phyloP scores from a whole-genome alignment of 2,888 invertebrate species.

The Plagodis pulveraria region DNA sequence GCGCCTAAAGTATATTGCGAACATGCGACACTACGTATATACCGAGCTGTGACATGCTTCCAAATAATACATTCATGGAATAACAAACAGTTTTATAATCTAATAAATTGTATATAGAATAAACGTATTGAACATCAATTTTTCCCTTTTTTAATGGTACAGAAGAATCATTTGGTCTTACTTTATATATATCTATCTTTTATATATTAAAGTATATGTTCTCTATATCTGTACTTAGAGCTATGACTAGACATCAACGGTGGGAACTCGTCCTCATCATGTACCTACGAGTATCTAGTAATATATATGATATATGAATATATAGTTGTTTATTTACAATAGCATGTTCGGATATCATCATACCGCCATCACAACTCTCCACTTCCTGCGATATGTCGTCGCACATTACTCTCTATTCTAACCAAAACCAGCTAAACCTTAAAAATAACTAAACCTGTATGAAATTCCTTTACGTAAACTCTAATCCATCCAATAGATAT shows the following conservation, averaged over 20 bases:
- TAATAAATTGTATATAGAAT: conserved; percentile 19
- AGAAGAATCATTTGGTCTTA: conserved; percentile 24
- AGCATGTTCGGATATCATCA: conserved; percentile 1
- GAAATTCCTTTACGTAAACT: conserved; percentile 18
- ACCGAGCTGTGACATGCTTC: not conserved
- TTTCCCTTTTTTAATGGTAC: conserved; percentile 17
- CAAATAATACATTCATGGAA: conserved; percentile 6
- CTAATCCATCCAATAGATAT: conserved; percentile 30
- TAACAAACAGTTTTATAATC: conserved; percentile 13
- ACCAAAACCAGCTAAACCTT: conserved; percentile 16
- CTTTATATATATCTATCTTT: conserved; percentile 18
- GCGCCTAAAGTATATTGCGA: conserved; percentile 1
- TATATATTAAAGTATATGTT: conserved; percentile 11
- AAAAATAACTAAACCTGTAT: conserved; percentile 32
- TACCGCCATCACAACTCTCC: not conserved
- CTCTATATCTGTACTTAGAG: conserved; percentile 17
- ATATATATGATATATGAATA: conserved; percentile 18
- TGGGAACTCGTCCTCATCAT: conserved; percentile 24
- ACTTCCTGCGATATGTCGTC: not conserved
- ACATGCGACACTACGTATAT: conserved; percentile 1
- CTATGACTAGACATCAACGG: conserved; percentile 33
- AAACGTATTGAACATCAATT: conserved; percentile 18
- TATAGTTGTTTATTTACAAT: conserved; percentile 38
- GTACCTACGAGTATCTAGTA: not conserved
- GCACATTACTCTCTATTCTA: not conserved